These are phyloP conservation scores for Meandrina meandrites DNA, from an alignment of 92 coral and sea anemone species.

Conservation along the genomic window DNA sequence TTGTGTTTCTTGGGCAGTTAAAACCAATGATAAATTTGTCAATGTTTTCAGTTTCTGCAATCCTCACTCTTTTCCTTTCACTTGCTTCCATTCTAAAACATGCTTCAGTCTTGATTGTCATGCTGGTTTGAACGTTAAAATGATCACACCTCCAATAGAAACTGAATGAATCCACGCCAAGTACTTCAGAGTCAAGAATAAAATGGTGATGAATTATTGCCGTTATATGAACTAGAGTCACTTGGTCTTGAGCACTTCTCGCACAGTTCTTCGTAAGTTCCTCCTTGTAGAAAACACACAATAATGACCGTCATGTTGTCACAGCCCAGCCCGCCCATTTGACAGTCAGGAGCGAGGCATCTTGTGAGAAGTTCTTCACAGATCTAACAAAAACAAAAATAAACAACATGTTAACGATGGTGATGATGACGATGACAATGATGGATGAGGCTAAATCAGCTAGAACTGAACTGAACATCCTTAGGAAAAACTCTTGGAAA, in stretches of 20 bases:
- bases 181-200: conserved; percentile 32
- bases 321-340: conserved; percentile 99
- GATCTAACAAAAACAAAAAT: conserved; percentile 60
- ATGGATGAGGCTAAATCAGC: too few relatives aligned
- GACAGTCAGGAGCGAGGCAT: conserved; percentile 98
- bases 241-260: conserved; percentile 83
- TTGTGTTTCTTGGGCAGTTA: background rate
- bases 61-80: background rate
- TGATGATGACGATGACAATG: too few relatives aligned
- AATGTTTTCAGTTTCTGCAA: conserved; percentile 1
- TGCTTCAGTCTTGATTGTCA: background rate
- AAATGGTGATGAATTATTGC: conserved; percentile 36
- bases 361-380: conserved; percentile 95
- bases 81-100: background rate
- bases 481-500: too few relatives aligned
- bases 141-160: conserved; percentile 9
- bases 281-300: conserved; percentile 81
- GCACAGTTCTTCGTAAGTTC: conserved; percentile 88
- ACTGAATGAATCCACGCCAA: conserved; percentile 8
- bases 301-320: conserved; percentile 99
- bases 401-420: too few relatives aligned
- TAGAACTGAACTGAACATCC: too few relatives aligned
- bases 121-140: background rate
- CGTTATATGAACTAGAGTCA: conserved; percentile 69
- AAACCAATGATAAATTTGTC: conserved; percentile 6